Evolutionary conservation across 2,797 vertebrate species (phyloP).

Genomic region (Chrosomus eos): DNA sequence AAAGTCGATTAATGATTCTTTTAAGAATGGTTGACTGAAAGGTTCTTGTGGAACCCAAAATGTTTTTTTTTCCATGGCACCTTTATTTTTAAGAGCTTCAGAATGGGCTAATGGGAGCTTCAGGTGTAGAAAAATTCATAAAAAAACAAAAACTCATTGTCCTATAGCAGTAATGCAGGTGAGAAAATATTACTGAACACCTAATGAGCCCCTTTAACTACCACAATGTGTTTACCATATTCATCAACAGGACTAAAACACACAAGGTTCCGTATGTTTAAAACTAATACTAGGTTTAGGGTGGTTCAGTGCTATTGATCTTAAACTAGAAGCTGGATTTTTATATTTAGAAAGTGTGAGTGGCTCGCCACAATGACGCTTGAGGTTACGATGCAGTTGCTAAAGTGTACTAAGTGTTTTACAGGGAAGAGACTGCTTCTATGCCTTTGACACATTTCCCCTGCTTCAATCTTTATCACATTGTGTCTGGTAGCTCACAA

Average conservation of each 20-base stretch:
- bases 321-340: background rate
- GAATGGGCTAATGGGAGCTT: background rate
- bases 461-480: background rate
- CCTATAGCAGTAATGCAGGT: too few relatives aligned
- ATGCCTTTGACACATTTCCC: background rate
- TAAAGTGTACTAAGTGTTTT: background rate
- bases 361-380: too few relatives aligned
- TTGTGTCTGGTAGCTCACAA: background rate
- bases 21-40: background rate
- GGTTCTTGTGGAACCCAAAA: background rate
- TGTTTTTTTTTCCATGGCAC: too few relatives aligned
- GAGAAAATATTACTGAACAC: background rate
- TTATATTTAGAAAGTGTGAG: background rate
- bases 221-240: background rate
- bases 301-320: background rate
- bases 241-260: background rate
- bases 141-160: too few relatives aligned
- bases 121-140: background rate
- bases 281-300: background rate
- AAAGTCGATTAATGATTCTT: too few relatives aligned
- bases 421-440: background rate
- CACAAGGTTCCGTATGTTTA: background rate
- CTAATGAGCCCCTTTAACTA: background rate
- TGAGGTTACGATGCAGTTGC: background rate
- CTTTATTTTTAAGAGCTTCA: background rate